Conservation (phyloP, 2,888 invertebrate genomes). For the Ormyrus thymus region DNA sequence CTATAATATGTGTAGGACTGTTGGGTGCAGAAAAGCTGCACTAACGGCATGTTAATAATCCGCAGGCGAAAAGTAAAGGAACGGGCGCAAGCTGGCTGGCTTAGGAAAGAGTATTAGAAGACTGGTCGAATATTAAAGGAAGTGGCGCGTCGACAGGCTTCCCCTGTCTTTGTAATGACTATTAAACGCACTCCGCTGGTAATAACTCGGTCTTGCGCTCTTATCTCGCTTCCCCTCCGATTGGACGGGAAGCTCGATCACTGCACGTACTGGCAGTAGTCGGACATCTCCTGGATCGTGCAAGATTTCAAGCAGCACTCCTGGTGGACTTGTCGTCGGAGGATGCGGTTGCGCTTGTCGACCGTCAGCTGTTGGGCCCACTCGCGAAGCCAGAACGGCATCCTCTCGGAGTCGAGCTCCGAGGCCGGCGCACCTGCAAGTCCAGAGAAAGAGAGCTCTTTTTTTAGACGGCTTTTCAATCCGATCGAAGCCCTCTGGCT, state of each 20-base stretch:
- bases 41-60: too few relatives aligned
- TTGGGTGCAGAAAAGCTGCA: too few relatives aligned
- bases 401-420: slow-evolving; percentile 63
- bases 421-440: slow-evolving; percentile 13
- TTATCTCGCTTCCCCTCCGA: not conserved
- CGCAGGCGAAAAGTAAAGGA: too few relatives aligned
- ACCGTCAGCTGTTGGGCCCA: slow-evolving; percentile 68
- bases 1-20: too few relatives aligned
- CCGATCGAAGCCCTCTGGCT: too few relatives aligned
- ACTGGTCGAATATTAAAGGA: too few relatives aligned
- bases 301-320: slow-evolving; percentile 75
- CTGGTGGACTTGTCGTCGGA: slow-evolving; percentile 73
- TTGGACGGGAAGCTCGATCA: slow-evolving; percentile 4
- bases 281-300: slow-evolving; percentile 68
- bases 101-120: too few relatives aligned
- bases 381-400: slow-evolving; percentile 68
- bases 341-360: slow-evolving; percentile 62
- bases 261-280: slow-evolving; percentile 70
- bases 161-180: too few relatives aligned
- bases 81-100: too few relatives aligned
- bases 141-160: too few relatives aligned
- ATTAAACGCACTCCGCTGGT: not conserved
- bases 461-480: slow-evolving; percentile 38
- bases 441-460: too few relatives aligned
- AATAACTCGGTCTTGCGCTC: not conserved